phyloP scores from a whole-genome alignment of 2,113 vertebrate genomes.

The Mionectes macconnelli region DNA sequence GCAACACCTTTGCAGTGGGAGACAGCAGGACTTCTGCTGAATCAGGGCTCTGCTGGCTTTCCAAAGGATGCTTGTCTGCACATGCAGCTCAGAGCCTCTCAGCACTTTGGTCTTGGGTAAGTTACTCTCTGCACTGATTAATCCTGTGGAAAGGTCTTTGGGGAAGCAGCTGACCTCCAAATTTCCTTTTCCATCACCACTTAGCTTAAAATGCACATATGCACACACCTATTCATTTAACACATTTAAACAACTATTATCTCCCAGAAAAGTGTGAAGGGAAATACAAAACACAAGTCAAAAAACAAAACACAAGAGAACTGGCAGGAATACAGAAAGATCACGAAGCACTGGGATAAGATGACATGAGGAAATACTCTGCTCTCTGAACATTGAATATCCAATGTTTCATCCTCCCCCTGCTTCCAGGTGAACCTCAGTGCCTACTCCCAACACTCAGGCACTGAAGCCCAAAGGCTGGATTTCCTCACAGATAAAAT shows the following conservation, averaged over 20 bases:
- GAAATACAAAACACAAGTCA: neutral
- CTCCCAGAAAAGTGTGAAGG: neutral
- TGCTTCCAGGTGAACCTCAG: neutral
- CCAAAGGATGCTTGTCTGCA: neutral
- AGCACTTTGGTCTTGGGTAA: accelerated
- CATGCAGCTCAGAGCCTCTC: accelerated
- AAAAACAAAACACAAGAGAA: neutral
- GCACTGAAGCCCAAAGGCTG: neutral
- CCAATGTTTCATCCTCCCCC: neutral
- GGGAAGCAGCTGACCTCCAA: neutral
- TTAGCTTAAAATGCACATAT: neutral
- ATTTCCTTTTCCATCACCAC: neutral
- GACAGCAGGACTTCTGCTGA: neutral
- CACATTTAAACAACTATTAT: constrained; percentile 21
- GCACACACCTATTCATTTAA: neutral
- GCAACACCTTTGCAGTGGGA: neutral
- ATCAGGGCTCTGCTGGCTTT: neutral
- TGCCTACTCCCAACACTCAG: neutral
- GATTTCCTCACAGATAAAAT: neutral
- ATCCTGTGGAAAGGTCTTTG: neutral
- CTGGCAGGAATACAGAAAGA: neutral
- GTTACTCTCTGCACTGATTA: neutral
- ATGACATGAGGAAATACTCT: neutral
- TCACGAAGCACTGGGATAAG: neutral
- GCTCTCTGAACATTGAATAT: neutral